Evolutionary conservation across 2,888 invertebrate species (phyloP).

Genomic region (Halictus ligatus): DNA sequence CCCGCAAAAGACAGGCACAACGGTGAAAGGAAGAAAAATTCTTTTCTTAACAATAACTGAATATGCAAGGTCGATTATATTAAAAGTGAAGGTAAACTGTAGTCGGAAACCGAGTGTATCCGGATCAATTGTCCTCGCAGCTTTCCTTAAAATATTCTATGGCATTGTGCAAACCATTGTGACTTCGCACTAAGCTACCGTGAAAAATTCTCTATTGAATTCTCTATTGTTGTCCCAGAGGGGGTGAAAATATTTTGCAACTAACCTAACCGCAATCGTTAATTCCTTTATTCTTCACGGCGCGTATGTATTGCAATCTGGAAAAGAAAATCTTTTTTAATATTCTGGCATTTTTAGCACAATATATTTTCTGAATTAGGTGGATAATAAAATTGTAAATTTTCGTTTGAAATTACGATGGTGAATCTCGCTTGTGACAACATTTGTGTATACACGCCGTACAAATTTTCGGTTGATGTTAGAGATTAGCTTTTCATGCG

Average conservation of each 20-base stretch:
- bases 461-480: constrained; percentile 2
- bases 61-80: constrained; percentile 20
- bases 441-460: too few relatives aligned
- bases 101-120: constrained; percentile 6
- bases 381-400: neutral
- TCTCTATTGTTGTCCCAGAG: neutral
- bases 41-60: neutral
- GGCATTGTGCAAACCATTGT: neutral
- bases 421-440: too few relatives aligned
- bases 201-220: constrained; percentile 32
- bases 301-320: too few relatives aligned
- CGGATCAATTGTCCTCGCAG: neutral
- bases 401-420: neutral
- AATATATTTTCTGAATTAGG: too few relatives aligned
- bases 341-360: neutral
- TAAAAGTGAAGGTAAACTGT: constrained; percentile 17
- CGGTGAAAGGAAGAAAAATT: neutral
- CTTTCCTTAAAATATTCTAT: constrained; percentile 11
- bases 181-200: constrained; percentile 15
- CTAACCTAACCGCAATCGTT: neutral
- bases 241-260: constrained; percentile 12
- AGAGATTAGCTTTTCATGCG: constrained; percentile 50
- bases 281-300: neutral
- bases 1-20: neutral
- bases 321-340: neutral